Percentiles rank a stretch among this genome's conserved stretches.
phyloP scores from a whole-genome alignment of 2,113 vertebrate species.

The Opisthocomus hoazin region DNA sequence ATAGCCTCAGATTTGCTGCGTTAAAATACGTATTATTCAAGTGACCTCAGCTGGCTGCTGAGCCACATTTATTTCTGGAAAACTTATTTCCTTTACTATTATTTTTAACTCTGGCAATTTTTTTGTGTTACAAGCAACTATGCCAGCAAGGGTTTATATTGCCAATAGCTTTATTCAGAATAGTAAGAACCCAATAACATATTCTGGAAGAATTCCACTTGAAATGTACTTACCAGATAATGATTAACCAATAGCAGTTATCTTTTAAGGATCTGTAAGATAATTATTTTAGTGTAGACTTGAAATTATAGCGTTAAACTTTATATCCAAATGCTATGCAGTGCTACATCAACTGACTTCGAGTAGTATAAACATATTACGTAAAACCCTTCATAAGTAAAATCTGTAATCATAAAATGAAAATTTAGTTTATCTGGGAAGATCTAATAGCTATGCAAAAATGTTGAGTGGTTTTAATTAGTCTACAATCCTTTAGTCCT shows the following conservation, averaged over 20 bases:
- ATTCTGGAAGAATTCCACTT: background rate
- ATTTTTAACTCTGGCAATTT: background rate
- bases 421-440: background rate
- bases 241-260: background rate
- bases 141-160: background rate
- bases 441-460: background rate
- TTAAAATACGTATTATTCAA: background rate
- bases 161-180: background rate
- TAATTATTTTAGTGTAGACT: background rate
- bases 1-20: background rate
- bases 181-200: background rate
- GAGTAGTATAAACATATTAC: background rate
- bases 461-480: background rate
- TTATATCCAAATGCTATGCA: background rate
- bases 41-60: background rate
- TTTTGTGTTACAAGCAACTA: background rate
- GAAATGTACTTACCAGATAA: background rate
- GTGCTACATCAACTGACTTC: background rate
- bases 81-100: background rate
- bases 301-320: background rate
- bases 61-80: background rate
- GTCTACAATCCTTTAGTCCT: background rate
- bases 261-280: background rate
- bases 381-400: background rate
- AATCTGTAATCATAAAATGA: background rate